Evolutionary conservation across 2,113 vertebrate species (phyloP).

Genomic region (Gallinago paraguaiae): DNA sequence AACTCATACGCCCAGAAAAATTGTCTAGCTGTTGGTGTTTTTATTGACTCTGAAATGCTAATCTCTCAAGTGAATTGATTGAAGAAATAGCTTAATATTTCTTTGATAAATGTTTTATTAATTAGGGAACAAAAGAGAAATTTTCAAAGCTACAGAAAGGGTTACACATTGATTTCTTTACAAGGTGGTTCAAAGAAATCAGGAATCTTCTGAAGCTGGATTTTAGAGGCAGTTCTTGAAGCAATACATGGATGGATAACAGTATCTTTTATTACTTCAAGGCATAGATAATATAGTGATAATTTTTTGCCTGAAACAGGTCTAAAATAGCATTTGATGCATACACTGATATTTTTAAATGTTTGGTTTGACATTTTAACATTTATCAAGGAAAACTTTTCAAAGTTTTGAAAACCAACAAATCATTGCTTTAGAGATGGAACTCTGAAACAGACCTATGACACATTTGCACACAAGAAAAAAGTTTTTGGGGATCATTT

Average conservation of each 20-base stretch:
- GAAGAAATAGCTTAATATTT: not conserved
- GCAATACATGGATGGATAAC: not conserved
- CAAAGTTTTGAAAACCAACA: not conserved
- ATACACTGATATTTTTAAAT: not conserved
- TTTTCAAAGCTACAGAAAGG: not conserved
- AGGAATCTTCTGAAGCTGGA: not conserved
- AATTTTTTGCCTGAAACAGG: not conserved
- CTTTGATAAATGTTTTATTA: not conserved
- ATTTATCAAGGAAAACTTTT: not conserved
- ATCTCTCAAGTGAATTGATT: not conserved
- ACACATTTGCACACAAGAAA: not conserved
- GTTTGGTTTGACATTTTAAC: not conserved
- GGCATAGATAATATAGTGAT: not conserved
- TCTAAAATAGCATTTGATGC: not conserved
- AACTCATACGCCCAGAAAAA: not conserved
- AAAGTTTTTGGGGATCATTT: not conserved
- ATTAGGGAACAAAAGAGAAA: not conserved
- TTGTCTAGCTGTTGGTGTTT: not conserved
- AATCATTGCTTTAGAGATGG: not conserved
- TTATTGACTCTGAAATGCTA: not conserved
- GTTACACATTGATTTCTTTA: not conserved
- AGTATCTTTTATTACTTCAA: not conserved
- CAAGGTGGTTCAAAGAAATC: not conserved
- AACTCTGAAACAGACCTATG: not conserved
- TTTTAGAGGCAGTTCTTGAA: not conserved